Conservation (phyloP, 2,113 vertebrate species). For the Gnathonemus longibarbis region DNA sequence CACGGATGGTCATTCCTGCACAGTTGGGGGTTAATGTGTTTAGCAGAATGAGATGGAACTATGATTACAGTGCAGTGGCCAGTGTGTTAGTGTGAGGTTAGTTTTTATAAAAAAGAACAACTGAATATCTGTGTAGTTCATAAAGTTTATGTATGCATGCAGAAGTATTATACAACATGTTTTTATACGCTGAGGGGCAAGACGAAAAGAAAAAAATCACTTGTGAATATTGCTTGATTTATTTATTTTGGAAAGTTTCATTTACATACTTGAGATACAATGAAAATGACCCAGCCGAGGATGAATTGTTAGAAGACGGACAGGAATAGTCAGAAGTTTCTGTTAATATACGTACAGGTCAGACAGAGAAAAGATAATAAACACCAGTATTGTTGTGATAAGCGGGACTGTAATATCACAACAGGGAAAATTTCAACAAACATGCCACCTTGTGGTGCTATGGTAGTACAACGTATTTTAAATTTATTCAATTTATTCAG, state of each 20-base stretch:
- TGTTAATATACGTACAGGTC: background rate
- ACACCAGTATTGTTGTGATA: background rate
- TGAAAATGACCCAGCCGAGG: background rate
- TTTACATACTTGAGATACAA: background rate
- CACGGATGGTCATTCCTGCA: background rate
- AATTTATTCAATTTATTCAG: background rate
- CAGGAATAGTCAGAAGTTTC: background rate
- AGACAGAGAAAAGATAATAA: background rate
- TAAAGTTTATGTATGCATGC: background rate
- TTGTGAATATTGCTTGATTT: background rate
- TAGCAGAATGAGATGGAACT: background rate
- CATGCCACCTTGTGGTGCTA: background rate
- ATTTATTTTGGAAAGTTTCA: background rate
- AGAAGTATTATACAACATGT: background rate
- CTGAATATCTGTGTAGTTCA: background rate
- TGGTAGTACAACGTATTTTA: background rate
- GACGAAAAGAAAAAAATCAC: background rate
- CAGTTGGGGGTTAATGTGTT: background rate
- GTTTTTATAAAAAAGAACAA: background rate
- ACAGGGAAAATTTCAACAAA: background rate
- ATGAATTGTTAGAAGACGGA: background rate
- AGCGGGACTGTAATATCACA: background rate
- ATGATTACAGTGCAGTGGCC: background rate
- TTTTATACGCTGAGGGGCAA: background rate
- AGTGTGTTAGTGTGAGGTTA: background rate